Evolutionary conservation across 2,888 invertebrate species (phyloP).

Genomic region (Hoplodrina blanda): DNA sequence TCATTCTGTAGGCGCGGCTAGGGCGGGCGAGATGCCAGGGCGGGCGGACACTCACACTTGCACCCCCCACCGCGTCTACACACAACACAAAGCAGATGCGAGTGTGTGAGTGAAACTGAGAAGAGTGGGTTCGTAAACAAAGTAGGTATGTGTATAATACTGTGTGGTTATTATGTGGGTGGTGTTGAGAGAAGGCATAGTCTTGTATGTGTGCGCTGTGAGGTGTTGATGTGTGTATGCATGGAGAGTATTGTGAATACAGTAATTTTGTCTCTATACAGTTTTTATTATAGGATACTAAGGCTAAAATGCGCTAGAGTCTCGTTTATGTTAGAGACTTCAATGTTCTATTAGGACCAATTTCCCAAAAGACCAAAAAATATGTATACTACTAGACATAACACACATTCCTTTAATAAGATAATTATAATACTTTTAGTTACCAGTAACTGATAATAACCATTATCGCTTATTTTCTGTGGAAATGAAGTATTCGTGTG

Average conservation of each 20-base stretch:
- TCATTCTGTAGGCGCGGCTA: slow-evolving; percentile 58
- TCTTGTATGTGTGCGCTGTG: neutral
- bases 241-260: neutral
- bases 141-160: neutral
- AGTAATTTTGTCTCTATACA: too few relatives aligned
- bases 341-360: too few relatives aligned
- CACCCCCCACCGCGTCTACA: neutral
- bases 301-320: too few relatives aligned
- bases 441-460: too few relatives aligned
- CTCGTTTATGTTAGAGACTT: too few relatives aligned
- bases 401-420: too few relatives aligned
- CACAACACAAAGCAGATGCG: neutral
- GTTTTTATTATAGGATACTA: too few relatives aligned
- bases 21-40: slow-evolving; percentile 68
- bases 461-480: too few relatives aligned
- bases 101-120: slow-evolving; percentile 39
- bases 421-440: too few relatives aligned
- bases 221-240: neutral
- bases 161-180: neutral
- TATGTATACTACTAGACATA: too few relatives aligned
- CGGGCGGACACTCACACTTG: slow-evolving; percentile 59
- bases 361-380: too few relatives aligned
- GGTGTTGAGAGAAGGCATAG: slow-evolving; percentile 1
- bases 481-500: neutral
- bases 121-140: slow-evolving; percentile 28